Evolutionary conservation across 2,888 invertebrate genomes (phyloP).

Genomic region (Eupithecia dodoneata): DNA sequence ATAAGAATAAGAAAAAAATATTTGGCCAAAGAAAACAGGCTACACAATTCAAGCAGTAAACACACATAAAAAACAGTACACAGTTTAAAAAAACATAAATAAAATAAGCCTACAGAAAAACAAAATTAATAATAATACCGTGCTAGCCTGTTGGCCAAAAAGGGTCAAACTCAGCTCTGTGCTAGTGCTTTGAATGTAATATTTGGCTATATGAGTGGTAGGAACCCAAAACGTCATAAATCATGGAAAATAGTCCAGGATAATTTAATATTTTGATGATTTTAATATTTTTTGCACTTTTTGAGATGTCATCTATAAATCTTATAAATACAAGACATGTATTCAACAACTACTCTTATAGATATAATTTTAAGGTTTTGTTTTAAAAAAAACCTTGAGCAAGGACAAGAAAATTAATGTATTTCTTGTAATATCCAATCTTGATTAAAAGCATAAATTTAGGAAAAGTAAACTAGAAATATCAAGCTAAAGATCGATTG

Average conservation of each 20-base stretch:
- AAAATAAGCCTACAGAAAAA: no score
- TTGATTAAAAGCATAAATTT: not conserved
- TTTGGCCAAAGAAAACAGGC: not conserved
- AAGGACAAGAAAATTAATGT: not conserved
- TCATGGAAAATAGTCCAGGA: not conserved
- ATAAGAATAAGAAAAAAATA: not conserved
- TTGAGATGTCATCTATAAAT: not conserved
- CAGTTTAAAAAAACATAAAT: no score
- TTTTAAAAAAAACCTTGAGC: not conserved
- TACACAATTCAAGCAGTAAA: no score
- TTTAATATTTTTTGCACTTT: not conserved
- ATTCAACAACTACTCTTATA: not conserved
- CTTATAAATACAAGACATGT: not conserved
- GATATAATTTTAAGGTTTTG: not conserved
- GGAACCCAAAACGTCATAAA: not conserved
- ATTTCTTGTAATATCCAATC: not conserved
- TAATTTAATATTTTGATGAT: not conserved
- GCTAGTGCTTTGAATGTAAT: no score
- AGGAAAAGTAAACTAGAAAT: not conserved
- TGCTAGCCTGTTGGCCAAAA: no score
- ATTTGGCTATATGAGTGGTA: not conserved
- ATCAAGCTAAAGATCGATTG: not conserved
- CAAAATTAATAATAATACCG: no score
- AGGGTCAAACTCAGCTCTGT: no score
- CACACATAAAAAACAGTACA: no score